A percentile compares a stretch with the other conserved stretches of the same genome.
Evolutionary conservation across 2,113 vertebrate species (phyloP).

Genomic region (Phalacrocorax pelagicus): DNA sequence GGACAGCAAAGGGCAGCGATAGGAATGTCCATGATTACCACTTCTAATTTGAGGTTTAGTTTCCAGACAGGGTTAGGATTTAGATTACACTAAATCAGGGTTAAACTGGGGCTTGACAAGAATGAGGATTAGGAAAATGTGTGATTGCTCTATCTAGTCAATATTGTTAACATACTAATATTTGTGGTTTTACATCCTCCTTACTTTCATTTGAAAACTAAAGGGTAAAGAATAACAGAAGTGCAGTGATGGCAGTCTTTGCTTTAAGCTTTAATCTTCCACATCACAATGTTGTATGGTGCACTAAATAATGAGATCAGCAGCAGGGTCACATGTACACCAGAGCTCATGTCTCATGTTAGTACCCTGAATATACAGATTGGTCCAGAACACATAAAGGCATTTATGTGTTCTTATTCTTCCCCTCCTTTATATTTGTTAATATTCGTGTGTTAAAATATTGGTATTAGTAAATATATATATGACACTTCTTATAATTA

Average conservation of each 20-base stretch:
- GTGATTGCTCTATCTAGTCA: not conserved
- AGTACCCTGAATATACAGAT: not conserved
- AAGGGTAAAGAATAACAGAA: not conserved
- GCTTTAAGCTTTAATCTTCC: not conserved
- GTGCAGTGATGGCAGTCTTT: not conserved
- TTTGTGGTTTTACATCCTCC: not conserved
- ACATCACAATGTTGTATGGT: not conserved
- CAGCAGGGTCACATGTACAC: not conserved
- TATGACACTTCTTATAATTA: not conserved
- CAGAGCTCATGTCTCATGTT: not conserved
- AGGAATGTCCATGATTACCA: not conserved
- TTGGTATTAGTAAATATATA: not conserved
- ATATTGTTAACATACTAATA: not conserved
- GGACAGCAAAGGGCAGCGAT: not conserved
- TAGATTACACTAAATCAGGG: not conserved
- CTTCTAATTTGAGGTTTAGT: conserved; percentile 3
- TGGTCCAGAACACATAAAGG: not conserved
- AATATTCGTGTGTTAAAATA: not conserved
- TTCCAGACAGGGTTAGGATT: conserved; percentile 21
- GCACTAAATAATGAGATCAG: not conserved
- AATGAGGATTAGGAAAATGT: not conserved
- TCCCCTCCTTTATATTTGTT: not conserved
- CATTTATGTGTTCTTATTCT: not conserved
- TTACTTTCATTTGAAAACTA: not conserved
- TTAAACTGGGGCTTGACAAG: conserved; percentile 10